Evolutionary conservation across 2,113 vertebrate species (phyloP).

Genomic region (Eurypyga helias): DNA sequence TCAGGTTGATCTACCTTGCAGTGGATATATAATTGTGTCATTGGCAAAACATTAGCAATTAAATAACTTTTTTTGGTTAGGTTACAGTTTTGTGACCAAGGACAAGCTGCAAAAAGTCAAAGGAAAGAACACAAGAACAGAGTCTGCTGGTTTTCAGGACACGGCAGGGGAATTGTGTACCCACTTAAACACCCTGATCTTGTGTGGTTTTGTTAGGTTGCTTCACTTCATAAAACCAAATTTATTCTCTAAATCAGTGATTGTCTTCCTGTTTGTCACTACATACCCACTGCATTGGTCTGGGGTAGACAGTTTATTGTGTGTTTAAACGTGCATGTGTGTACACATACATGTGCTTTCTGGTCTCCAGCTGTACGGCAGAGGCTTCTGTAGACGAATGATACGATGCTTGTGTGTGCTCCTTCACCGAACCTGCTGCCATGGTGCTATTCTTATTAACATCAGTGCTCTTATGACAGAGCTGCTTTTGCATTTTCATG

Average conservation of each 20-base stretch:
- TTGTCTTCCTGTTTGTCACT: neutral
- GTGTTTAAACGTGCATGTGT: neutral
- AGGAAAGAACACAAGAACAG: neutral
- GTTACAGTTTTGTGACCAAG: constrained; percentile 33
- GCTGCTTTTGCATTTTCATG: neutral
- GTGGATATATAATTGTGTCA: constrained; percentile 40
- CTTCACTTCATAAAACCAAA: neutral
- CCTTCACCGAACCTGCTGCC: neutral
- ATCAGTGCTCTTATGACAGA: neutral
- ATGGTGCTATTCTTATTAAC: neutral
- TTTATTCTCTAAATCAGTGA: neutral
- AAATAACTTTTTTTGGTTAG: neutral
- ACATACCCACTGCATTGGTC: neutral
- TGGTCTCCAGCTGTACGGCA: neutral
- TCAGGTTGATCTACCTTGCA: constrained; percentile 39
- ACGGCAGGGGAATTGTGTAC: neutral
- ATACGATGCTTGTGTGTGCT: neutral
- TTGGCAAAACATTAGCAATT: constrained; percentile 48
- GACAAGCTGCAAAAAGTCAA: neutral
- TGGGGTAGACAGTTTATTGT: neutral
- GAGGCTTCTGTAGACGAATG: neutral
- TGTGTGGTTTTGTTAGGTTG: neutral
- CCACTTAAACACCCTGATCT: neutral
- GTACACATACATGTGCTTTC: neutral
- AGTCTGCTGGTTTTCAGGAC: neutral